phyloP scores from a whole-genome alignment of 2,113 vertebrate species.

The Hippocampus barbouri region DNA sequence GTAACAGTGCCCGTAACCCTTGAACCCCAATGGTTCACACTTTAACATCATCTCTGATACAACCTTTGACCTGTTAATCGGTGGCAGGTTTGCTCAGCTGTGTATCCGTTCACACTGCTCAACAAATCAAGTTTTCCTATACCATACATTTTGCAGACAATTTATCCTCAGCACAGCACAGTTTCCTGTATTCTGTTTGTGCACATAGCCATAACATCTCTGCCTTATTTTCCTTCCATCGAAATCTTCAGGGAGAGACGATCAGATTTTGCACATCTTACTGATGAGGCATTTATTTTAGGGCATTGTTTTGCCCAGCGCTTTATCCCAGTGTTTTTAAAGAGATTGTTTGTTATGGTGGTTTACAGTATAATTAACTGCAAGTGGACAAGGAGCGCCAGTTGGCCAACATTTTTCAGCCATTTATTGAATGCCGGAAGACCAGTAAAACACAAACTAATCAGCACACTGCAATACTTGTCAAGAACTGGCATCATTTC shows the following conservation, averaged over 20 bases:
- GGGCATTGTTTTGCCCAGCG: too few relatives aligned
- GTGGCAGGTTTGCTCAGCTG: not conserved
- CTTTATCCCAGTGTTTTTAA: too few relatives aligned
- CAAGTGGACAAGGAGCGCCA: too few relatives aligned
- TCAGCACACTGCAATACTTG: not conserved
- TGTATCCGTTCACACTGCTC: not conserved
- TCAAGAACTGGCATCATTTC: not conserved
- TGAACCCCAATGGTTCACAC: not conserved
- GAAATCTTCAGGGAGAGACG: not conserved
- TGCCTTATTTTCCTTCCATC: not conserved
- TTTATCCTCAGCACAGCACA: not conserved
- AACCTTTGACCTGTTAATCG: not conserved
- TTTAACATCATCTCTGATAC: not conserved
- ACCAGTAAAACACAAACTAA: not conserved
- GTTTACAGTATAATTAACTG: too few relatives aligned
- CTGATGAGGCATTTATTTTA: too few relatives aligned
- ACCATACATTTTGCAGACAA: not conserved
- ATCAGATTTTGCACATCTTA: not conserved
- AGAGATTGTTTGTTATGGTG: too few relatives aligned
- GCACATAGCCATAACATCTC: not conserved
- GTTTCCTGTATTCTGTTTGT: not conserved
- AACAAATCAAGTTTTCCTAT: not conserved
- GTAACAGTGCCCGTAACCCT: conserved; percentile 49
- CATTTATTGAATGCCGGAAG: not conserved
- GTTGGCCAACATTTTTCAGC: too few relatives aligned